These are phyloP conservation scores for Therioaphis trifolii DNA, from an alignment of 2,888 invertebrate genomes.

Conservation along the genomic window DNA sequence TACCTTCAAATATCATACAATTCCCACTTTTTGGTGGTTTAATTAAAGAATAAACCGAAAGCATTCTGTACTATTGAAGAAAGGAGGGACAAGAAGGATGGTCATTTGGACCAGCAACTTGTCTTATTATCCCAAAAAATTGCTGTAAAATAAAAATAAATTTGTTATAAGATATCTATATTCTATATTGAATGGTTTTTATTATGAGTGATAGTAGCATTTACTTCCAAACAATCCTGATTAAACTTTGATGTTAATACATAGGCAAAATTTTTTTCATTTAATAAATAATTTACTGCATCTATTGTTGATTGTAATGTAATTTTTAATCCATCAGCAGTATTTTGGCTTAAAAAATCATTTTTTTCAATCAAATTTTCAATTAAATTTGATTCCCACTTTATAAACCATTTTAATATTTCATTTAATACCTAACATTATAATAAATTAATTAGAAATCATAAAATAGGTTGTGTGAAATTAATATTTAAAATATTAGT, in stretches of 20 bases:
- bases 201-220: background rate
- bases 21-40: background rate
- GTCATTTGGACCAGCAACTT: conserved; percentile 1
- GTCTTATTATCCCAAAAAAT: background rate
- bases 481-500: too few species aligned
- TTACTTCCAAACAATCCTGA: conserved; percentile 13
- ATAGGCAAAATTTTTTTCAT: background rate
- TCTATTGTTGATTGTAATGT: conserved; percentile 2
- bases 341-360: conserved; percentile 12
- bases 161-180: background rate
- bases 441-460: background rate
- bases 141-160: background rate
- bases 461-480: too few species aligned
- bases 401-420: background rate
- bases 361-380: background rate
- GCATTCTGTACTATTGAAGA: background rate
- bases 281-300: conserved; percentile 12
- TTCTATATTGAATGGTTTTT: background rate
- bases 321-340: conserved; percentile 25
- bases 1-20: background rate
- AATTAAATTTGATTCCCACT: conserved; percentile 1
- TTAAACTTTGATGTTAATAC: background rate
- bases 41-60: background rate
- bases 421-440: background rate
- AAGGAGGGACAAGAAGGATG: background rate